These are phyloP conservation scores for Eilema depressum DNA, from an alignment of 2,888 invertebrate genomes.

Conservation along the genomic window DNA sequence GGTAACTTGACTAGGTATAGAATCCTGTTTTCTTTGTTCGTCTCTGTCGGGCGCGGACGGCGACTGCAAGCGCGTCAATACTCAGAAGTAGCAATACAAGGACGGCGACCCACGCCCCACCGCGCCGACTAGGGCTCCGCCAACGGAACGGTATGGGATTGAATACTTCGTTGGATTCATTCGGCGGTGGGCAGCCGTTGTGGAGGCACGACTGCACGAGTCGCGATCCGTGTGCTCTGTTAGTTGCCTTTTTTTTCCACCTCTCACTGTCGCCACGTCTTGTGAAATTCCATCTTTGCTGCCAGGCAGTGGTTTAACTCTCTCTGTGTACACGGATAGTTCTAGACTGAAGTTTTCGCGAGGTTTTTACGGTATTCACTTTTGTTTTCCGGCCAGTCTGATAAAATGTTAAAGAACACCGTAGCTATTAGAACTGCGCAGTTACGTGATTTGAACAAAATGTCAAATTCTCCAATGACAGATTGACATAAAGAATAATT, in stretches of 20 bases:
- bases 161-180: slow-evolving; percentile 48
- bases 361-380: slow-evolving; percentile 43
- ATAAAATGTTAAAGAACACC: neutral
- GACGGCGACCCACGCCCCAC: slow-evolving; percentile 69
- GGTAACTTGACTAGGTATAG: slow-evolving; percentile 37
- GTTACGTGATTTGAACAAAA: neutral
- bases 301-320: neutral
- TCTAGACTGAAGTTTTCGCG: slow-evolving; percentile 40
- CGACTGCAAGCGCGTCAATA: slow-evolving; percentile 61
- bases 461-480: neutral
- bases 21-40: slow-evolving; percentile 63
- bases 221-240: slow-evolving; percentile 27
- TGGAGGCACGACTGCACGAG: slow-evolving; percentile 34
- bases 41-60: slow-evolving; percentile 66
- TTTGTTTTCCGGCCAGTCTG: slow-evolving; percentile 56
- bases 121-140: slow-evolving; percentile 56
- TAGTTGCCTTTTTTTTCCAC: slow-evolving; percentile 22
- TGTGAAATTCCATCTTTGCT: slow-evolving; percentile 26
- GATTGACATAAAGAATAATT: slow-evolving; percentile 9
- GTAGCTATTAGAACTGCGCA: slow-evolving; percentile 40
- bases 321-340: slow-evolving; percentile 17
- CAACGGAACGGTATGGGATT: slow-evolving; percentile 47
- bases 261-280: slow-evolving; percentile 31
- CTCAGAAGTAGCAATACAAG: slow-evolving; percentile 49
- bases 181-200: slow-evolving; percentile 58